Evolutionary conservation across 2,113 vertebrate genomes (phyloP).

Genomic region (Sylvilagus bachmani): DNA sequence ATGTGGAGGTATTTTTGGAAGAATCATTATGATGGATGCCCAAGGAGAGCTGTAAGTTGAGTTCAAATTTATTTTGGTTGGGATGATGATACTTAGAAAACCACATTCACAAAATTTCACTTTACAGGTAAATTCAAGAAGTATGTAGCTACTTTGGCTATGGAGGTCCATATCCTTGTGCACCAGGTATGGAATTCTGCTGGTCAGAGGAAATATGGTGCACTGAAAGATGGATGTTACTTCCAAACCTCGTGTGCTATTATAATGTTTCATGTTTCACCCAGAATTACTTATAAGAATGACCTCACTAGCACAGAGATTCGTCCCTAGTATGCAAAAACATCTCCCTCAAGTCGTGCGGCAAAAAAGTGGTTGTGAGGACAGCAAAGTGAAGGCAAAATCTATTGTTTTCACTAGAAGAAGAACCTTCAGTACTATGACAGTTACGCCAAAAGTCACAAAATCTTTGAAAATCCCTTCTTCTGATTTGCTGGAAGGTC

Average conservation of each 20-base stretch:
- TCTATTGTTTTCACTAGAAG: not conserved
- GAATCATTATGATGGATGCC: too few relatives aligned
- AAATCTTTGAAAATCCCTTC: not conserved
- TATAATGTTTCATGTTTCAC: not conserved
- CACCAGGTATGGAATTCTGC: not conserved
- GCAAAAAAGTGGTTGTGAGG: not conserved
- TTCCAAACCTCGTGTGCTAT: not conserved
- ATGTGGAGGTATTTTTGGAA: too few relatives aligned
- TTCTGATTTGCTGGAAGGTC: not conserved
- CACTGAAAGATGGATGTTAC: not conserved
- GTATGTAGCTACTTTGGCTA: not conserved
- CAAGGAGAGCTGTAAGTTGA: too few relatives aligned
- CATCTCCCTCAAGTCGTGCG: not conserved
- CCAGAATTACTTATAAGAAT: not conserved
- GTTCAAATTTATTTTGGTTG: too few relatives aligned
- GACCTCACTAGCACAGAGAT: not conserved
- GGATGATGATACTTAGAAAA: too few relatives aligned
- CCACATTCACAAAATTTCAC: too few relatives aligned
- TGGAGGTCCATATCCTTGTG: not conserved
- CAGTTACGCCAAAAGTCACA: not conserved
- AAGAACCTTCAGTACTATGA: not conserved
- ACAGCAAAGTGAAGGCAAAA: not conserved
- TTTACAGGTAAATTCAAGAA: not conserved
- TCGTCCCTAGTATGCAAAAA: not conserved
- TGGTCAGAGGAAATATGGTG: not conserved